phyloP scores from a whole-genome alignment of 2,113 vertebrate genomes.

The Climacteris rufus region DNA sequence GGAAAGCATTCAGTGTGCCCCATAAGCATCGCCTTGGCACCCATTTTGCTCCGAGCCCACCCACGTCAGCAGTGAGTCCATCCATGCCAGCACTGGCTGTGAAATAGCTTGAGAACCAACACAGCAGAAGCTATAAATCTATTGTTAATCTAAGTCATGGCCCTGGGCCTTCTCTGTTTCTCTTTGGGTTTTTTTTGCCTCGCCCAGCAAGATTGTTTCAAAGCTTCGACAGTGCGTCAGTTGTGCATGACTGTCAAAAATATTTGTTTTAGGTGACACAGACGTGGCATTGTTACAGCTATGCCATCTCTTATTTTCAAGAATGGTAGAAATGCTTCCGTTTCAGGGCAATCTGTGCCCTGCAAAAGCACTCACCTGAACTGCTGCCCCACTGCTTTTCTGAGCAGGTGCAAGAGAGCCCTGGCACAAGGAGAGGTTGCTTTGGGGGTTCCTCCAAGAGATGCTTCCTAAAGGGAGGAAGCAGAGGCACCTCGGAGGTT shows the following conservation, averaged over 20 bases:
- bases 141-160: background rate
- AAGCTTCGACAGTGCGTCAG: background rate
- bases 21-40: fast-evolving
- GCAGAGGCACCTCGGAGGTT: background rate
- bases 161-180: background rate
- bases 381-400: background rate
- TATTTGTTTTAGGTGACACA: background rate
- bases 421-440: background rate
- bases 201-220: background rate
- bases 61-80: background rate
- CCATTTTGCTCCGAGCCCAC: background rate
- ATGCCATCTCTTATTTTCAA: background rate
- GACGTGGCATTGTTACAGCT: background rate
- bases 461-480: background rate
- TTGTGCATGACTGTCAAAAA: background rate
- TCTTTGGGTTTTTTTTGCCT: background rate
- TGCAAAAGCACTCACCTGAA: background rate
- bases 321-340: background rate
- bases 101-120: background rate
- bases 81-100: background rate
- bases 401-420: background rate
- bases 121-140: background rate
- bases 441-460: background rate
- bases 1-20: background rate
- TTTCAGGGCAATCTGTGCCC: background rate